Evolutionary conservation across 2,888 invertebrate genomes (phyloP).

Genomic region (Oligia latruncula): DNA sequence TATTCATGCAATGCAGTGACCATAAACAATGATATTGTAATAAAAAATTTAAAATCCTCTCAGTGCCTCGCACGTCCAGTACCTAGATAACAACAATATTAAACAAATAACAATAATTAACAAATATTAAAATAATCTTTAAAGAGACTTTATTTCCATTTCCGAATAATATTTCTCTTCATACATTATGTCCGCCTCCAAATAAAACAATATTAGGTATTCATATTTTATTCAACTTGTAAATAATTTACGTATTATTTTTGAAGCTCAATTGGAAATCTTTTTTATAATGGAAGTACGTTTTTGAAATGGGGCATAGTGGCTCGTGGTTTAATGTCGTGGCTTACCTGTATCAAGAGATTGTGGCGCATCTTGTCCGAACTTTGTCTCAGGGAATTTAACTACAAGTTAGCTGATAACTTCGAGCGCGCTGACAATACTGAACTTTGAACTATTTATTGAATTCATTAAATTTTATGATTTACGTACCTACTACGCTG

Average conservation of each 20-base stretch:
- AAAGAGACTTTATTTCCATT: slow-evolving; percentile 1
- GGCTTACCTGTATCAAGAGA: slow-evolving; percentile 12
- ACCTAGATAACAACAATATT: not conserved
- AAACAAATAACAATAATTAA: not conserved
- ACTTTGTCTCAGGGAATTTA: not conserved
- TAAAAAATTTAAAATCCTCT: no score
- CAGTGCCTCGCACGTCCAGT: not conserved
- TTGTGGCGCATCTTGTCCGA: not conserved
- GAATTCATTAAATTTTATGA: not conserved
- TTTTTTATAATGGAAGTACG: not conserved
- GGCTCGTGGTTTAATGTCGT: not conserved
- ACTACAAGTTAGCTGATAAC: slow-evolving; percentile 54
- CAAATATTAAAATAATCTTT: not conserved
- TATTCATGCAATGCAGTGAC: not conserved
- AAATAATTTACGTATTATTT: not conserved
- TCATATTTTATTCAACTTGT: not conserved
- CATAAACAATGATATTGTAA: not conserved
- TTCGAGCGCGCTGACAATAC: slow-evolving; percentile 54
- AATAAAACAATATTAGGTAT: not conserved
- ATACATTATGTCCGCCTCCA: not conserved
- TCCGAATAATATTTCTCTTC: not conserved
- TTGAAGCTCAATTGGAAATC: not conserved
- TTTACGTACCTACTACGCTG: not conserved
- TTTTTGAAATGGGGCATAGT: not conserved
- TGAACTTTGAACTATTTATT: not conserved